Base-by-base conservation (phyloP, 1,140 invertebrate species). In the Bombus consobrinus region DNA sequence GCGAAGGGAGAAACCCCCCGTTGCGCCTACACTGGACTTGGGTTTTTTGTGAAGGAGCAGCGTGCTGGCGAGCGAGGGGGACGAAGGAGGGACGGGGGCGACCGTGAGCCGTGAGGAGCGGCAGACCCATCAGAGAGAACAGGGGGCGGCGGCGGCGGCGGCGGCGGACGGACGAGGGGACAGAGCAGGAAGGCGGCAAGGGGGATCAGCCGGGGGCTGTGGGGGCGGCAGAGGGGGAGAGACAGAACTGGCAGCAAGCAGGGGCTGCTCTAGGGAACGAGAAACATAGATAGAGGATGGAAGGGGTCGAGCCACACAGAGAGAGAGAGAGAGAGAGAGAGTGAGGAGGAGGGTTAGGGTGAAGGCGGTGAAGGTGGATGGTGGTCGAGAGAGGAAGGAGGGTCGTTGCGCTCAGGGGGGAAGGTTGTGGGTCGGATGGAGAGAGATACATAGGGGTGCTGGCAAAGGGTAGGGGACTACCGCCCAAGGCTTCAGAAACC, bases 21-120 rank as follows among this genome's bases (percentile, higher is more conserved):
- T 92, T 92, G 93, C 93, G 93, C 91, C 91, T 92, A 92, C 91
- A 92, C 93, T 93, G 93, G 93, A 94, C 93, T 93, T 86, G 92
- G 88, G 91, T 92, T 94, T 93, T 93, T 94, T 93, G 91, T 92
- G 87, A 88, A 88, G 88, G 84, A 85, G 83, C 64, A 41, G 76
- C 81, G 83, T 77, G 77, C 83, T 75, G 79, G 57, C 39, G 86
- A 85, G 32, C 64, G 64, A 28, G 68, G 68, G 34, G 73, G 18
- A 75, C 74, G 64, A 28, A 43, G 82, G 78, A 81, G 84, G 66
- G 37, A 73, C 43, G 77, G 69, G 75, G 66, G 64, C 81, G 74
- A 64, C 73, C 81, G 57, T 69, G 78, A 74, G 83, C 73, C 81
- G 57, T 69, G 78, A 74, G 83, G 68, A 62, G 75, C 74, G 77